A percentile compares a stretch with the other conserved stretches of the same genome.
These are phyloP conservation scores for Odontomachus brunneus DNA, from an alignment of 1,140 invertebrate species.

Conservation along the genomic window DNA sequence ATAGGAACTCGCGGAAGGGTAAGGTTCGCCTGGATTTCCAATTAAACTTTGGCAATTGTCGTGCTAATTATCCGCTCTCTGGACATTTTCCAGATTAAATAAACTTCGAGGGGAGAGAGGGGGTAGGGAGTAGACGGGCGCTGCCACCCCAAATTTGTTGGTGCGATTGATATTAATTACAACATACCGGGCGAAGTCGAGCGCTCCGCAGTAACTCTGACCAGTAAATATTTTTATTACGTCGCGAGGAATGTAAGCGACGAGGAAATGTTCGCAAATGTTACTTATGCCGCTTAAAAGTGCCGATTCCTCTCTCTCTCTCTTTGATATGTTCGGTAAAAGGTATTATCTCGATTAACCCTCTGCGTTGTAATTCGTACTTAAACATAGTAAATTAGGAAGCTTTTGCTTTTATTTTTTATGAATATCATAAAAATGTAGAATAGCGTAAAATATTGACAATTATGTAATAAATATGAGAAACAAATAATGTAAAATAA, in stretches of 20 bases:
- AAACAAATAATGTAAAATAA: no score
- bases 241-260: not conserved
- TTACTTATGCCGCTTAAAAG: no score
- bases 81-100: slow-evolving; percentile 74
- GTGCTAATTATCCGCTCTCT: slow-evolving; percentile 73
- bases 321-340: not conserved
- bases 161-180: slow-evolving; percentile 58
- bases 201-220: no score
- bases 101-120: slow-evolving; percentile 39
- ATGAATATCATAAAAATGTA: no score
- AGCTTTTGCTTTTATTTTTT: no score
- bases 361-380: no score
- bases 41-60: slow-evolving; percentile 76
- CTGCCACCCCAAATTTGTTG: slow-evolving; percentile 47
- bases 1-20: slow-evolving; percentile 55
- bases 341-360: not conserved
- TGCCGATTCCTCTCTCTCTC: no score
- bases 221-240: not conserved
- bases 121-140: not conserved
- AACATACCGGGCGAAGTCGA: slow-evolving; percentile 4
- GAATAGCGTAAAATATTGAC: no score
- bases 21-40: slow-evolving; percentile 69
- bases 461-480: no score
- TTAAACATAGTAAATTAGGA: no score
- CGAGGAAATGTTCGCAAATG: no score